Evolutionary conservation across 2,888 invertebrate genomes (phyloP), one percentile per base, ranked within the genome.

Genomic region (Campoplex capitator): DNA sequence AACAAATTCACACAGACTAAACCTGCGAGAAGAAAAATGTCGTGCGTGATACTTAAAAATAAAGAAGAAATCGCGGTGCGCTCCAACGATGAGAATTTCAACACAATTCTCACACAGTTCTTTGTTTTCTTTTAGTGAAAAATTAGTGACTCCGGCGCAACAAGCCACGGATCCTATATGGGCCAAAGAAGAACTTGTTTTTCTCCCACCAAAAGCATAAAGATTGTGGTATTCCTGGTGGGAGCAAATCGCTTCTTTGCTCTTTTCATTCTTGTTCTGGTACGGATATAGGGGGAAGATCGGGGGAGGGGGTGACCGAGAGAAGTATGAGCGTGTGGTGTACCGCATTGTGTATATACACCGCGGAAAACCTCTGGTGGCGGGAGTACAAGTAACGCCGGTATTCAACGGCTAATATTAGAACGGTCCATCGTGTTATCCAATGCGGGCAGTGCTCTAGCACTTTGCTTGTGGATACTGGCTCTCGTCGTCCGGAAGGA

Each of bases 321-420:
- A 75, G 51, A 62, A 81, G 23, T 71, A 73, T 56, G 45, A 54
- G n/a, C 42, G 71, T 58, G 77, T 68, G 83, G 83, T 68, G 73
- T 74, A 84, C 77, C 84, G 51, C 80, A 73, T 45, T 73, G 80
- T 80, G 65, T 80, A 76, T 48, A 68, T 67, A 67, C 38, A 68
- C 56, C 56, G 84, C 45, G 70, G 78, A 77, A 74, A 76, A 78
- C 84, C 77, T 54, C 84, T 79, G 71, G 79, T 71, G 79, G 45
- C 45, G 54, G 13, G 56, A 82, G 80, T 32, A 35, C 82, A 85
- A 85, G 85, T 88, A 88, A 54, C 85, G 84, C 68, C 85, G 84
- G 90, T 91, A 91, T 90, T 91, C 90, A 90, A 86, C 86, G 87
- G 87, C 90, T 91, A 90, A 91, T 91, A 91, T 91, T 91, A 91